These are phyloP conservation scores for Patella vulgata DNA, from an alignment of 1,140 invertebrate species.

Conservation along the genomic window DNA sequence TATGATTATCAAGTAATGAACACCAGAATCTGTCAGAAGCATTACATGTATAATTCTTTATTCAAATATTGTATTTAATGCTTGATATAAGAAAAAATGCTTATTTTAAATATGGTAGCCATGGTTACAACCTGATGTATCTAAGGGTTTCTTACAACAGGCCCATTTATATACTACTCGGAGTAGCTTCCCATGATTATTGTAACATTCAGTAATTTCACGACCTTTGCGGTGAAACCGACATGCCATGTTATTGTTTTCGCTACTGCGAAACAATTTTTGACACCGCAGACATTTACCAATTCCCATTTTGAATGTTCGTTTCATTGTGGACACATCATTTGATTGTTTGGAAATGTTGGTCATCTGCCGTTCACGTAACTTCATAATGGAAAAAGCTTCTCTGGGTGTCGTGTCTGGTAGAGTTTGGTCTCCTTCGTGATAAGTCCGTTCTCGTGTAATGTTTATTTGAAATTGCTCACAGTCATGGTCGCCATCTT, in stretches of 20 bases:
- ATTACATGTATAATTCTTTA: too few relatives aligned
- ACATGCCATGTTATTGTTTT: slow-evolving; percentile 49
- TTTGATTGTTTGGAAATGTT: slow-evolving; percentile 60
- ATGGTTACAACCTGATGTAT: slow-evolving; percentile 41
- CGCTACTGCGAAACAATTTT: slow-evolving; percentile 42
- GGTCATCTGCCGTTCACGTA: slow-evolving; percentile 29
- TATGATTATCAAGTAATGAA: too few relatives aligned
- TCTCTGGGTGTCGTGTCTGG: neutral
- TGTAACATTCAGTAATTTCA: slow-evolving; percentile 49
- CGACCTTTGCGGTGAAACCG: slow-evolving; percentile 48
- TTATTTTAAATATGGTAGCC: slow-evolving; percentile 43
- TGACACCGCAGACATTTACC: slow-evolving; percentile 59
- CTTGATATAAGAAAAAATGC: too few relatives aligned
- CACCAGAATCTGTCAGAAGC: too few relatives aligned
- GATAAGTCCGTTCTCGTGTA: slow-evolving; percentile 35
- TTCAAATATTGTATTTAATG: too few relatives aligned
- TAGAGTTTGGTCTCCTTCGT: slow-evolving; percentile 42
- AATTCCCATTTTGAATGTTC: slow-evolving; percentile 67
- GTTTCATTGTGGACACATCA: too few relatives aligned
- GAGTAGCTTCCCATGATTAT: slow-evolving; percentile 39
- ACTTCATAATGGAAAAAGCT: too few relatives aligned
- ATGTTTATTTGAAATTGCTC: too few relatives aligned
- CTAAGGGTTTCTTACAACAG: slow-evolving; percentile 48
- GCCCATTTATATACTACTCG: slow-evolving; percentile 51
- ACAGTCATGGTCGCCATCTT: neutral